Percentiles rank a stretch among this genome's conserved stretches.
These are phyloP conservation scores for Macrophya alboannulata DNA, from an alignment of 2,888 invertebrate species.

Conservation along the genomic window DNA sequence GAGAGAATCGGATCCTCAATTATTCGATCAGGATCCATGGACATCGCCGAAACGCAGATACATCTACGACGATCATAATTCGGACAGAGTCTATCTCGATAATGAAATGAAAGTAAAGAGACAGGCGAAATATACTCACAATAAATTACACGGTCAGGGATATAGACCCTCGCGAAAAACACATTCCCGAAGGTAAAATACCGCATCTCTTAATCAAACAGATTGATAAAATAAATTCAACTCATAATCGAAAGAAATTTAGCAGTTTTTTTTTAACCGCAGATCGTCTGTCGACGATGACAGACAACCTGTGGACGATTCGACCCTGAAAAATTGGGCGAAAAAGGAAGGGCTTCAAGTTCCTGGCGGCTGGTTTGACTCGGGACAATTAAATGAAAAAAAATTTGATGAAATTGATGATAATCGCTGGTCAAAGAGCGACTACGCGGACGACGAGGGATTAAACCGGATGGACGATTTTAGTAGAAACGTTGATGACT, in stretches of 20 bases:
- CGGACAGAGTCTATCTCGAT: conserved; percentile 59
- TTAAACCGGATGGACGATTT: not conserved
- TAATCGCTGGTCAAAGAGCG: not conserved
- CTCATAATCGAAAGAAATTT: not conserved
- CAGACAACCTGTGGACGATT: conserved; percentile 12
- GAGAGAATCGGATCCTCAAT: not conserved
- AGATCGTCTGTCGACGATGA: conserved; percentile 20
- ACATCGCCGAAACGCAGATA: conserved; percentile 5
- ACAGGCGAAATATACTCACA: conserved; percentile 49
- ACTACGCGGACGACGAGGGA: not conserved
- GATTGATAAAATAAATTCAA: not conserved
- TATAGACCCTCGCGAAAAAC: not conserved
- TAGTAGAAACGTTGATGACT: not conserved
- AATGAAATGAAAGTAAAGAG: conserved; percentile 61
- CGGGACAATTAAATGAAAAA: not conserved
- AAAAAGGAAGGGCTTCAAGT: not conserved
- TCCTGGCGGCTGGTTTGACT: conserved; percentile 19
- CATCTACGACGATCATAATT: conserved; percentile 5
- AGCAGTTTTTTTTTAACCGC: not conserved
- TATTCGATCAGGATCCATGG: not conserved
- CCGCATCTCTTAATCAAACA: not conserved
- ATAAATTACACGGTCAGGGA: not conserved
- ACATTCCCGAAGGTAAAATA: not conserved
- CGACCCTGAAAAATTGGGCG: conserved; percentile 7
- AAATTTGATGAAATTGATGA: not conserved